A percentile compares a stretch with the other conserved stretches of the same genome.
phyloP scores from a whole-genome alignment of 2,888 invertebrate species.

The Drosophila buzzatii region DNA sequence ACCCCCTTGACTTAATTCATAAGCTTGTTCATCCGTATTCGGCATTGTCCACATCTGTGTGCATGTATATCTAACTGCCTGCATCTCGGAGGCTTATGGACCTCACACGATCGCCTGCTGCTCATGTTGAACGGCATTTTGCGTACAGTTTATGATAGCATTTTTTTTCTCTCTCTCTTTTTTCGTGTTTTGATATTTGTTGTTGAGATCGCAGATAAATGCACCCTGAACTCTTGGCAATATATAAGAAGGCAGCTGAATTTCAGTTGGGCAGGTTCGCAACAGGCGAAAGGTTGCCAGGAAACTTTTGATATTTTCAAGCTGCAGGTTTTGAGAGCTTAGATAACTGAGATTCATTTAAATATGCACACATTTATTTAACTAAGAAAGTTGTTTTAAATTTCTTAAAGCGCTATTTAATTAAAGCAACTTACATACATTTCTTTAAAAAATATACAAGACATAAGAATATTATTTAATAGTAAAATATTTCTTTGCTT shows the following conservation, averaged over 20 bases:
- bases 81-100: conserved; percentile 40
- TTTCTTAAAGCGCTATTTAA: too few relatives aligned
- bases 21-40: conserved; percentile 68
- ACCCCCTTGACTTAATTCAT: conserved; percentile 17
- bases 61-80: conserved; percentile 30
- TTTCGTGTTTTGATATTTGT: conserved; percentile 25
- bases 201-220: conserved; percentile 61
- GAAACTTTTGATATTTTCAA: background rate
- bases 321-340: background rate
- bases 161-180: conserved; percentile 17
- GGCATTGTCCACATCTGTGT: conserved; percentile 47
- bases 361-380: background rate
- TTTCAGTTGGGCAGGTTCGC: background rate
- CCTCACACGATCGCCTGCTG: conserved; percentile 73
- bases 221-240: conserved; percentile 29
- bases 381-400: background rate
- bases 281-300: conserved; percentile 1
- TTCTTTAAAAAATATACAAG: background rate
- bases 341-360: background rate
- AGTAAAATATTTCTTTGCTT: too few relatives aligned
- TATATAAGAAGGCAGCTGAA: conserved; percentile 5
- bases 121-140: conserved; percentile 65
- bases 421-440: background rate
- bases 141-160: conserved; percentile 63
- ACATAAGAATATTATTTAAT: too few relatives aligned